Conservation (phyloP, 2,888 invertebrate species). For the Spatulosminthurus flaviceps region DNA sequence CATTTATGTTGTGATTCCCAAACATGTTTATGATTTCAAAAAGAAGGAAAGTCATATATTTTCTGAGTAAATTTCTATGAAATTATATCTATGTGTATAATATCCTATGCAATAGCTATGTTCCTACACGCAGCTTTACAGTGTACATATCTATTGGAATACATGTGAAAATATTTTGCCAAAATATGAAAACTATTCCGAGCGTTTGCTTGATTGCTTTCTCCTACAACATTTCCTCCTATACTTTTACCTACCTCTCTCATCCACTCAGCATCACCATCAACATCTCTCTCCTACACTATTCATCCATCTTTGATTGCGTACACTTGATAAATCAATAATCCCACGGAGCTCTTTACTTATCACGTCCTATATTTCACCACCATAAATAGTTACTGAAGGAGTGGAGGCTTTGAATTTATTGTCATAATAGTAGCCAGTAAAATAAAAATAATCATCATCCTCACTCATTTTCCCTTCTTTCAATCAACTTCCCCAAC, state of each 20-base stretch:
- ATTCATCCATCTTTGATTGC: neutral
- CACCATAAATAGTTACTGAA: neutral
- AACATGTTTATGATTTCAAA: slow-evolving; percentile 9
- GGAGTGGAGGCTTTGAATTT: no score
- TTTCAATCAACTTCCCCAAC: no score
- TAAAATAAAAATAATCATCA: no score
- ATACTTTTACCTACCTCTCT: neutral
- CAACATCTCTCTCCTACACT: neutral
- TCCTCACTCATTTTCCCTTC: no score
- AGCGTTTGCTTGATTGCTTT: neutral
- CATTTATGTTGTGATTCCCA: neutral
- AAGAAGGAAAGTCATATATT: neutral
- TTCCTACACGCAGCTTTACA: no score
- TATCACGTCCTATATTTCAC: neutral
- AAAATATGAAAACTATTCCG: neutral
- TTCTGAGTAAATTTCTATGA: neutral
- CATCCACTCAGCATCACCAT: neutral
- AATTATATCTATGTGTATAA: no score
- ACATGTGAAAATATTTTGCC: neutral
- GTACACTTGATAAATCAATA: slow-evolving; percentile 6
- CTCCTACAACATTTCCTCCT: neutral
- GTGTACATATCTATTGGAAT: no score
- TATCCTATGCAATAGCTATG: no score
- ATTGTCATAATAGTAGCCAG: no score
- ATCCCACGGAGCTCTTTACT: neutral